A percentile compares a stretch with the other conserved stretches of the same genome.
phyloP scores from a whole-genome alignment of 2,113 vertebrate species.

The Leptodactylus fuscus region DNA sequence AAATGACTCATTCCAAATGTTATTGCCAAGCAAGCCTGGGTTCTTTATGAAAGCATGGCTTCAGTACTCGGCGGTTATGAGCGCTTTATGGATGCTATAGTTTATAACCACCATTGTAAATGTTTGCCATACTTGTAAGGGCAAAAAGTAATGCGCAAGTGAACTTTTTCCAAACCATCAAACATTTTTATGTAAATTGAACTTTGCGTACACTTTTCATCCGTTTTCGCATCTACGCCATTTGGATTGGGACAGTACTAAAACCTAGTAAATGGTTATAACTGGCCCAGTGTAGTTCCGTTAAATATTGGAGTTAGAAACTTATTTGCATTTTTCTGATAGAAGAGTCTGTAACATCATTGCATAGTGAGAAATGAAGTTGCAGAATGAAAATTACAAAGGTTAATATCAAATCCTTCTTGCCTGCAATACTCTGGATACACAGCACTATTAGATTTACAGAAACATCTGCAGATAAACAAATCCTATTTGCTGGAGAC shows the following conservation, averaged over 20 bases:
- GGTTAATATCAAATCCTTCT: background rate
- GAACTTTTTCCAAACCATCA: background rate
- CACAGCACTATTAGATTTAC: background rate
- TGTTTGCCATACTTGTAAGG: slow-evolving; percentile 21
- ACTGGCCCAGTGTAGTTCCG: background rate
- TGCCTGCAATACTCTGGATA: background rate
- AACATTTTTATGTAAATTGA: slow-evolving; percentile 21
- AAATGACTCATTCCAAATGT: slow-evolving; percentile 43
- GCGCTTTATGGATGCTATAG: background rate
- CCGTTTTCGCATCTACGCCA: background rate
- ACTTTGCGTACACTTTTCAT: background rate
- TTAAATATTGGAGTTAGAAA: background rate
- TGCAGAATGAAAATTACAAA: background rate
- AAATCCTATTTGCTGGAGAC: background rate
- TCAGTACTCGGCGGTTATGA: background rate
- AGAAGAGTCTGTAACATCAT: background rate
- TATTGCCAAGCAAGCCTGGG: slow-evolving; percentile 11
- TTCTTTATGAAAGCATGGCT: slow-evolving; percentile 12
- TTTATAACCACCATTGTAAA: slow-evolving; percentile 30
- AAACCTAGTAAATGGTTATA: background rate
- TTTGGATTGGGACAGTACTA: background rate
- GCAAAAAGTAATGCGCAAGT: background rate
- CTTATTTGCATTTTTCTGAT: background rate
- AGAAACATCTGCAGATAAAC: background rate
- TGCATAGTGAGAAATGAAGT: background rate